phyloP scores from a whole-genome alignment of 2,888 invertebrate species.

The Oxyteleia sp. region DNA sequence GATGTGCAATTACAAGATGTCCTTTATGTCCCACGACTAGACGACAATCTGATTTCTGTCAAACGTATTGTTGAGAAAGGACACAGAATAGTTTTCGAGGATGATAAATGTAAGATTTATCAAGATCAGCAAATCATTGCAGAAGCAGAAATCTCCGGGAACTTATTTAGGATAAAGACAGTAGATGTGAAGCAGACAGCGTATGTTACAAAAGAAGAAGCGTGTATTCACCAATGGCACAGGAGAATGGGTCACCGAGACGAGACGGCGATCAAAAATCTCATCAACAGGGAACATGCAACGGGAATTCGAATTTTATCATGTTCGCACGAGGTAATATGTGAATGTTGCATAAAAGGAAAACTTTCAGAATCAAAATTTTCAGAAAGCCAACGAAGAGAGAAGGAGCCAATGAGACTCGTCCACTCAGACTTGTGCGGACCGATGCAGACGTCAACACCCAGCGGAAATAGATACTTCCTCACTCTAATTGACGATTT shows the following conservation, averaged over 20 bases:
- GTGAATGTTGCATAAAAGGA: conserved; percentile 75
- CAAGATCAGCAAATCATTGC: conserved; percentile 52
- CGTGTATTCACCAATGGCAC: conserved; percentile 76
- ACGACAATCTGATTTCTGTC: conserved; percentile 70
- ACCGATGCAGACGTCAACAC: conserved; percentile 74
- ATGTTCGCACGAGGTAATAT: conserved; percentile 69
- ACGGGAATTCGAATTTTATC: conserved; percentile 70
- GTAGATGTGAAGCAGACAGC: neutral
- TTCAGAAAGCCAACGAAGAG: conserved; percentile 59
- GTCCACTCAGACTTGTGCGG: conserved; percentile 77
- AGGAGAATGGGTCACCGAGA: conserved; percentile 73
- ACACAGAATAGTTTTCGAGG: conserved; percentile 58
- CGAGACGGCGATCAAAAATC: conserved; percentile 56
- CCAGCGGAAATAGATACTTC: conserved; percentile 70
- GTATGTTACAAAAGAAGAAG: neutral
- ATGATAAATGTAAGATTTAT: conserved; percentile 53
- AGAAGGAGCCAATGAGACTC: conserved; percentile 60
- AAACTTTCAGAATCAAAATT: conserved; percentile 75
- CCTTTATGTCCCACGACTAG: conserved; percentile 66
- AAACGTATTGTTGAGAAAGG: conserved; percentile 65
- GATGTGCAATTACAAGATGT: conserved; percentile 66
- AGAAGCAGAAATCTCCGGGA: neutral
- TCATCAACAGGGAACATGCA: conserved; percentile 57
- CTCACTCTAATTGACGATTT: conserved; percentile 72
- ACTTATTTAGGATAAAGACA: neutral